Evolutionary conservation across 2,888 invertebrate genomes (phyloP).

Genomic region (Melipona beecheii): DNA sequence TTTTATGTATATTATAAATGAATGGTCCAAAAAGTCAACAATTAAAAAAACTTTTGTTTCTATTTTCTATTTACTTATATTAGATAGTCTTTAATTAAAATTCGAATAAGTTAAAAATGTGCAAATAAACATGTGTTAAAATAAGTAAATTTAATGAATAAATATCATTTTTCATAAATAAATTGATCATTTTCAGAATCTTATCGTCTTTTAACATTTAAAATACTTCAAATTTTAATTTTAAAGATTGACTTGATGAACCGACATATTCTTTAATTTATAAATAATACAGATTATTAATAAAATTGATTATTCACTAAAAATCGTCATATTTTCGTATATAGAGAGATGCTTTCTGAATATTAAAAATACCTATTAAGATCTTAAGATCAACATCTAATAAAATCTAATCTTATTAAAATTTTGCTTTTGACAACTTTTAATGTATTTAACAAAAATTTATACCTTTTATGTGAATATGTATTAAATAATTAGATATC

Average conservation of each 20-base stretch:
- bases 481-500: background rate
- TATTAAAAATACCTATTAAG: background rate
- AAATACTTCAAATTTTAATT: slow-evolving; percentile 2
- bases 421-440: slow-evolving; percentile 40
- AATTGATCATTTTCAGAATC: background rate
- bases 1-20: background rate
- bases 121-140: background rate
- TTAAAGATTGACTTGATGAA: background rate
- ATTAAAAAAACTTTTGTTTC: background rate
- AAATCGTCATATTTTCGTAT: slow-evolving; percentile 8
- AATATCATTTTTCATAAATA: background rate
- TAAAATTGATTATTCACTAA: background rate
- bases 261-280: background rate
- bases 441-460: background rate
- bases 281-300: background rate
- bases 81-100: slow-evolving; percentile 3
- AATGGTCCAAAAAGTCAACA: background rate
- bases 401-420: slow-evolving; percentile 57
- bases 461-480: background rate
- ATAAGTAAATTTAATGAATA: background rate
- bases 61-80: background rate
- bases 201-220: background rate
- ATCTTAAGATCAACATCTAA: background rate
- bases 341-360: slow-evolving; percentile 56
- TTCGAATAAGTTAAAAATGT: background rate